Evolutionary conservation across 2,888 invertebrate species (phyloP).

Genomic region (Sisyra nigra): DNA sequence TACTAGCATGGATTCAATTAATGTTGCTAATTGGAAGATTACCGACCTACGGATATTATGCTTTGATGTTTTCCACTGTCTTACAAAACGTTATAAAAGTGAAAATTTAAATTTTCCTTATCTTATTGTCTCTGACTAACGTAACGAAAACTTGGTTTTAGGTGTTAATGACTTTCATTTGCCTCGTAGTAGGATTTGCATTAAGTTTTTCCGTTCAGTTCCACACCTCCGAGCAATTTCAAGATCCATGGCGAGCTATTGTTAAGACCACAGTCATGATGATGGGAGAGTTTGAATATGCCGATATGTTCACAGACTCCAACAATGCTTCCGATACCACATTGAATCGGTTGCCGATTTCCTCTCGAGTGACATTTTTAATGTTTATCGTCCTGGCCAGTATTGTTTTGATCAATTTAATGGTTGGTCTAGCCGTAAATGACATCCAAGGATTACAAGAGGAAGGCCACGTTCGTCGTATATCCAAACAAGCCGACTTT

Average conservation of each 20-base stretch:
- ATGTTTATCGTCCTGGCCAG: constrained; percentile 33
- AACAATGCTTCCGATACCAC: constrained; percentile 5
- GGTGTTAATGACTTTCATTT: constrained; percentile 34
- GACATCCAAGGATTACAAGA: constrained; percentile 27
- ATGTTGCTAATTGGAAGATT: constrained; percentile 35
- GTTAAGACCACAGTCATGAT: constrained; percentile 39
- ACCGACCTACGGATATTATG: constrained; percentile 35
- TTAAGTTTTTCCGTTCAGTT: constrained; percentile 36
- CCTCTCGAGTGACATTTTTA: constrained; percentile 30
- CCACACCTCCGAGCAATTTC: constrained; percentile 26
- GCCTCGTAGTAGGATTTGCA: constrained; percentile 35
- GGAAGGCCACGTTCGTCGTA: constrained; percentile 21
- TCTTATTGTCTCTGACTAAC: background rate
- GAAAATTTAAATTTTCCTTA: constrained; percentile 11
- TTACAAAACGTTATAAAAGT: constrained; percentile 34
- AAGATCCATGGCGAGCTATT: constrained; percentile 25
- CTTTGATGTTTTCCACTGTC: constrained; percentile 38
- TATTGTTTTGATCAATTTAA: constrained; percentile 37
- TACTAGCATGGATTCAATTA: constrained; percentile 35
- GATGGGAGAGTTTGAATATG: constrained; percentile 38
- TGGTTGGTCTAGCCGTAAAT: constrained; percentile 36
- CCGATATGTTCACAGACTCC: constrained; percentile 23
- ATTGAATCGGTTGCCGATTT: constrained; percentile 15
- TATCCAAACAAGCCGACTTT: constrained; percentile 26
- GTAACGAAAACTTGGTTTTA: constrained; percentile 15